These are phyloP conservation scores for Lepidocyrtinus sp. DNA, from an alignment of 2,888 invertebrate genomes.

Conservation along the genomic window DNA sequence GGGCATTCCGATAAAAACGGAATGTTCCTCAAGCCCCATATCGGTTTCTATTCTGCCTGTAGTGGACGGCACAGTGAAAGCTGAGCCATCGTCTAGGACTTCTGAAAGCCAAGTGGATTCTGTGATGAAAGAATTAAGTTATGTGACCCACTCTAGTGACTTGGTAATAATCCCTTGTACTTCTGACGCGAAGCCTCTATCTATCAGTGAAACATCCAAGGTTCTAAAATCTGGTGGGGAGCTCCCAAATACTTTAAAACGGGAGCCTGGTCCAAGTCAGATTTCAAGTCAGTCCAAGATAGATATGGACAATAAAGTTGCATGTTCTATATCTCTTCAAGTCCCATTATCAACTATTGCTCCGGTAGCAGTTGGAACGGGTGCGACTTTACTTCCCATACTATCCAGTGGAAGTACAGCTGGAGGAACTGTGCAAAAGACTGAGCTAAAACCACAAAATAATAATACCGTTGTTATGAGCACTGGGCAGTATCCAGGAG, in stretches of 20 bases:
- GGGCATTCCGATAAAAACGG: neutral
- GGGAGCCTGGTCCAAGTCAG: neutral
- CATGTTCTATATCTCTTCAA: conserved; percentile 43
- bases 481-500: conserved; percentile 18
- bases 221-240: conserved; percentile 41
- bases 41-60: conserved; percentile 55
- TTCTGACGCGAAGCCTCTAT: conserved; percentile 50
- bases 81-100: neutral
- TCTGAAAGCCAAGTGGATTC: conserved; percentile 21
- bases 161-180: conserved; percentile 55
- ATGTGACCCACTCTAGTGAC: conserved; percentile 57
- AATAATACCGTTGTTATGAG: neutral
- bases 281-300: neutral
- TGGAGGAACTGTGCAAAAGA: conserved; percentile 41
- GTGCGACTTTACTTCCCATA: conserved; percentile 52
- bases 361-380: conserved; percentile 55
- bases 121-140: conserved; percentile 51
- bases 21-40: conserved; percentile 22
- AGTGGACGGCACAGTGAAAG: conserved; percentile 31
- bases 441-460: conserved; percentile 24
- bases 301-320: conserved; percentile 38
- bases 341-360: conserved; percentile 50
- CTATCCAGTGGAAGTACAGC: conserved; percentile 23
- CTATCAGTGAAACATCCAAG: conserved; percentile 47
- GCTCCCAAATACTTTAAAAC: neutral